Conservation (phyloP, 1,140 invertebrate species). For the Listronotus bonariensis region DNA sequence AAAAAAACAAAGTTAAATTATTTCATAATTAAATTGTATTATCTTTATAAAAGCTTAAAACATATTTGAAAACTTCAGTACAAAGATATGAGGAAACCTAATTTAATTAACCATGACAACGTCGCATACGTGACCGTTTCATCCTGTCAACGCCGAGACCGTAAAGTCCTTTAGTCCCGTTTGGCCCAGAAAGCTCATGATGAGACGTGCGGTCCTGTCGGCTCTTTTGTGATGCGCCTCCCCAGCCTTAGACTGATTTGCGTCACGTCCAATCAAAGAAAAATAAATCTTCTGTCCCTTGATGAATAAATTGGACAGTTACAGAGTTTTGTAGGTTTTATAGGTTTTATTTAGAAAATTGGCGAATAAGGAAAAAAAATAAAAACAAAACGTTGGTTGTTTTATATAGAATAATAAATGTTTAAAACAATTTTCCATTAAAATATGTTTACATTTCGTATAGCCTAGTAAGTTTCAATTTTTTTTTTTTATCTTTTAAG, state of each 20-base stretch:
- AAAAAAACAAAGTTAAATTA: no score
- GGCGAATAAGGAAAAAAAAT: no score
- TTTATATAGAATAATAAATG: no score
- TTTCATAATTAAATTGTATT: no score
- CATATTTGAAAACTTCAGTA: background rate
- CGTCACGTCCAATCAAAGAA: conserved; percentile 13
- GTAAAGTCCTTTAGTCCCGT: conserved; percentile 17
- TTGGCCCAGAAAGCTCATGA: conserved; percentile 24
- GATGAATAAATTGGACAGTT: background rate
- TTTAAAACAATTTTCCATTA: no score
- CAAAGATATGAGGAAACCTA: background rate
- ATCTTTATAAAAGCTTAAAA: no score
- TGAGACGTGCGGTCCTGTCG: conserved; percentile 20
- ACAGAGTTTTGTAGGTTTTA: background rate
- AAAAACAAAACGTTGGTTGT: no score
- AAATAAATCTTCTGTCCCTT: background rate
- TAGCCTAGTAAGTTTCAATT: no score
- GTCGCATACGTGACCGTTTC: conserved; percentile 7
- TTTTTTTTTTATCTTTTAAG: no score
- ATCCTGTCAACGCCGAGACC: conserved; percentile 20
- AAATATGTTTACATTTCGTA: no score
- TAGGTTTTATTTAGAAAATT: no score
- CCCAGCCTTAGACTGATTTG: conserved; percentile 14
- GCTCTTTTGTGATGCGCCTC: conserved; percentile 12
- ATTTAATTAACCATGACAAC: conserved; percentile 15